A percentile compares a stretch with the other conserved stretches of the same genome.
phyloP scores from a whole-genome alignment of 2,888 invertebrate species.

The Tinea semifulvella region DNA sequence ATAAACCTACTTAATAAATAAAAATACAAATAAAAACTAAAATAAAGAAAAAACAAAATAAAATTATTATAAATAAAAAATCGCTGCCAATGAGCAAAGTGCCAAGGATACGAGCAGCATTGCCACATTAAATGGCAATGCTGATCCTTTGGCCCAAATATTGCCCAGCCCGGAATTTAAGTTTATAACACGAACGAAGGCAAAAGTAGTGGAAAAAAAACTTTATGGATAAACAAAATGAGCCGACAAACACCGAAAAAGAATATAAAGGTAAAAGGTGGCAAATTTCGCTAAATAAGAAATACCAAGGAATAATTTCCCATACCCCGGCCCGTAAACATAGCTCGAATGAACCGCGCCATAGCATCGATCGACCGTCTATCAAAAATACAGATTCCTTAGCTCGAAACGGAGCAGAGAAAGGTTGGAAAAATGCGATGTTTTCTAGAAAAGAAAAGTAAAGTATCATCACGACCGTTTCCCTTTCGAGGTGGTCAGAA shows the following conservation, averaged over 20 bases:
- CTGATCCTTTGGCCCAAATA: no score
- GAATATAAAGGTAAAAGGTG: slow-evolving; percentile 12
- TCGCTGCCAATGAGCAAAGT: no score
- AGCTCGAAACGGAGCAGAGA: slow-evolving; percentile 28
- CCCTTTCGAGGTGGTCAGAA: no score
- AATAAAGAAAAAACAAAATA: no score
- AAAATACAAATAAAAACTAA: no score
- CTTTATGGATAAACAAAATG: background rate
- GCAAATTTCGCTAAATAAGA: slow-evolving; percentile 43
- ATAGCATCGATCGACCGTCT: slow-evolving; percentile 27
- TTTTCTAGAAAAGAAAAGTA: no score
- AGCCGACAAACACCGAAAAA: slow-evolving; percentile 7
- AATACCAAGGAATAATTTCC: slow-evolving; percentile 32
- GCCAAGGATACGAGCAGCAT: no score
- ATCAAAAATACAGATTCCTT: slow-evolving; percentile 39
- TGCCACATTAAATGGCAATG: no score
- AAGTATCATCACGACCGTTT: no score
- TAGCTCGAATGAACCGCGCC: slow-evolving; percentile 28
- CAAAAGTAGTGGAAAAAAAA: background rate
- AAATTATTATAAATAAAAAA: no score
- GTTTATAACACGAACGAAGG: background rate
- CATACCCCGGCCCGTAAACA: slow-evolving; percentile 28
- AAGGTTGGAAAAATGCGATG: slow-evolving; percentile 27
- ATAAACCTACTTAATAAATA: no score
- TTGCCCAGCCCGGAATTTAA: no score